phyloP scores from a whole-genome alignment of 2,797 vertebrate genomes.

The Brachyalestes nurse region DNA sequence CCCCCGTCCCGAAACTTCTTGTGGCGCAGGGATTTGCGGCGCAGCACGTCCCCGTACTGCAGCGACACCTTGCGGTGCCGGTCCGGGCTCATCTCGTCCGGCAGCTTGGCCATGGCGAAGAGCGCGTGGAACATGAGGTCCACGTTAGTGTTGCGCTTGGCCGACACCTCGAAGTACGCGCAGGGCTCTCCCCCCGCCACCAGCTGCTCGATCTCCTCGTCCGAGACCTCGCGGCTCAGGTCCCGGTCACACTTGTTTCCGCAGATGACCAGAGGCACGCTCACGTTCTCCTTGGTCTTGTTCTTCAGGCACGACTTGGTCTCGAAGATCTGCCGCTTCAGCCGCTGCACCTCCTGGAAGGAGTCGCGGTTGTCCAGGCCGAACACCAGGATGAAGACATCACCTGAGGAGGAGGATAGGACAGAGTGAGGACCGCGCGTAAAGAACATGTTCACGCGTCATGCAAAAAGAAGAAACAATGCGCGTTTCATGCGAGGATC shows the following conservation, averaged over 20 bases:
- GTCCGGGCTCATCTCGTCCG: conserved; percentile 97
- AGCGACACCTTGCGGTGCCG: conserved; percentile 93
- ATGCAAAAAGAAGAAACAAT: too few relatives aligned
- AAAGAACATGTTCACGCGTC: too few relatives aligned
- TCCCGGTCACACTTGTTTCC: conserved; percentile 95
- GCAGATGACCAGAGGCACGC: conserved; percentile 94
- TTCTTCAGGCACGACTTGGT: conserved; percentile 95
- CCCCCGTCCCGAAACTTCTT: conserved; percentile 84
- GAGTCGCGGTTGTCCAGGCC: conserved; percentile 96
- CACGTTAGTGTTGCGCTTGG: conserved; percentile 94
- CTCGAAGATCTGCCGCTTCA: conserved; percentile 94
- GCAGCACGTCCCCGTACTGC: conserved; percentile 92
- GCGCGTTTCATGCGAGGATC: not conserved
- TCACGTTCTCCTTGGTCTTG: conserved; percentile 92
- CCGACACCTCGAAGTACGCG: conserved; percentile 96
- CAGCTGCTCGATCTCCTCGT: conserved; percentile 88
- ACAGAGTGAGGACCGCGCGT: too few relatives aligned
- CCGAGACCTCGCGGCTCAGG: conserved; percentile 88
- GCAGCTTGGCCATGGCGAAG: conserved; percentile 92
- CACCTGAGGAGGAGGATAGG: conserved; percentile 82
- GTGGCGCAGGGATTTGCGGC: conserved; percentile 85
- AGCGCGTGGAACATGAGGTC: conserved; percentile 95
- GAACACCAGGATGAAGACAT: conserved; percentile 96
- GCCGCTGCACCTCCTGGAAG: conserved; percentile 92
- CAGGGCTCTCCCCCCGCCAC: conserved; percentile 87